These are phyloP conservation scores for Nephrotoma appendiculata DNA, from an alignment of 2,888 invertebrate genomes.

Conservation along the genomic window DNA sequence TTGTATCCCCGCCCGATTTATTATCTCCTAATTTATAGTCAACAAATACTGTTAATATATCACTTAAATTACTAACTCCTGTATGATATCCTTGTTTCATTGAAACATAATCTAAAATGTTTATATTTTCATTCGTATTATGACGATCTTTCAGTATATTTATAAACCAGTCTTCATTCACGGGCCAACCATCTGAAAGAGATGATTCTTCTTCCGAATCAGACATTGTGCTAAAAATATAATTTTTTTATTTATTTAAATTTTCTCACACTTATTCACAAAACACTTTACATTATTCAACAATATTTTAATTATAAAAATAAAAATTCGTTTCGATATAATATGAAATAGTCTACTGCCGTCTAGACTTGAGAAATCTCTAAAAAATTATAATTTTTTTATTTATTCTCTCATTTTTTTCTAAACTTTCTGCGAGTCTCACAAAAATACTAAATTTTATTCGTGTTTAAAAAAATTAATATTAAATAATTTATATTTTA, in stretches of 20 bases:
- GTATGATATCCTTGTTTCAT: slow-evolving; percentile 44
- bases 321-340: not conserved
- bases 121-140: slow-evolving; percentile 16
- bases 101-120: slow-evolving; percentile 29
- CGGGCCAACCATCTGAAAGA: slow-evolving; percentile 19
- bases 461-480: too few relatives aligned
- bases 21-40: slow-evolving; percentile 38
- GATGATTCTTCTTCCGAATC: slow-evolving; percentile 19
- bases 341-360: not conserved
- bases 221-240: slow-evolving; percentile 14
- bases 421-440: not conserved
- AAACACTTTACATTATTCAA: not conserved
- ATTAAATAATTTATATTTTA: too few relatives aligned
- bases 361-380: not conserved
- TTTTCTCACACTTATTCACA: not conserved
- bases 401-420: not conserved
- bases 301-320: not conserved
- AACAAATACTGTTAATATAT: slow-evolving; percentile 60
- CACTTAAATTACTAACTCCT: slow-evolving; percentile 59
- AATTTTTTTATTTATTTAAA: not conserved
- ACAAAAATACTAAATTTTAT: too few relatives aligned
- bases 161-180: slow-evolving; percentile 20
- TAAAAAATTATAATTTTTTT: not conserved
- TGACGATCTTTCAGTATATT: slow-evolving; percentile 18
- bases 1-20: slow-evolving; percentile 8